These are phyloP conservation scores for Dorcus hopei DNA, from an alignment of 2,888 invertebrate genomes.

Conservation along the genomic window DNA sequence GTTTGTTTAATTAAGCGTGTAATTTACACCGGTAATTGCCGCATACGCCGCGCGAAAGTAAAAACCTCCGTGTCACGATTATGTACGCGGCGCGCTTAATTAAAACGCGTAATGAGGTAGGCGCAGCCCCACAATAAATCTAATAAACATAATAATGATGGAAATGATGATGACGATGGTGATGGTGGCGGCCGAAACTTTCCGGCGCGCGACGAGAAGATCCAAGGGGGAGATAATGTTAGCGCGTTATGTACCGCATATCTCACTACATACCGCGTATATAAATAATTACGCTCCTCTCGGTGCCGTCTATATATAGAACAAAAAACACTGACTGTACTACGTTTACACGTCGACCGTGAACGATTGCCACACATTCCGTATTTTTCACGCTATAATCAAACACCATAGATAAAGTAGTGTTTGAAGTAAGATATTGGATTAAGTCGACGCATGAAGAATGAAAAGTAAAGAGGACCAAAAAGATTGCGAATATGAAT, in stretches of 20 bases:
- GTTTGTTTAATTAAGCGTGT: too few species aligned
- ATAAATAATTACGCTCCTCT: slow-evolving; percentile 31
- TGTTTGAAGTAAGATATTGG: background rate
- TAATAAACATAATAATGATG: too few species aligned
- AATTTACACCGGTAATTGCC: too few species aligned
- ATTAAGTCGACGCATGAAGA: background rate
- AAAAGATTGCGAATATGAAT: too few species aligned
- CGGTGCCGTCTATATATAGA: slow-evolving; percentile 32
- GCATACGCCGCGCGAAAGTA: too few species aligned
- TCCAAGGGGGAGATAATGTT: slow-evolving; percentile 1
- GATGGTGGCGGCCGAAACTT: background rate
- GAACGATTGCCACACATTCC: background rate
- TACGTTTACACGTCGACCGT: slow-evolving; percentile 20
- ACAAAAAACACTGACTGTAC: slow-evolving; percentile 25
- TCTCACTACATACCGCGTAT: slow-evolving; percentile 23
- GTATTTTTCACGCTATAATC: background rate
- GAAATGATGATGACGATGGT: background rate
- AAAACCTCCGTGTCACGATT: too few species aligned
- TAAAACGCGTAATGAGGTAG: too few species aligned
- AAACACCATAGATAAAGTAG: background rate
- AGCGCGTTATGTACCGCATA: background rate
- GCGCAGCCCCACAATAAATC: too few species aligned
- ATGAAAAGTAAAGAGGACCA: too few species aligned
- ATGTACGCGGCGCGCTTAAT: too few species aligned
- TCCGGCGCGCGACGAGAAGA: background rate